phyloP scores from a whole-genome alignment of 2,113 vertebrate species.

The Hyperopisus bebe region DNA sequence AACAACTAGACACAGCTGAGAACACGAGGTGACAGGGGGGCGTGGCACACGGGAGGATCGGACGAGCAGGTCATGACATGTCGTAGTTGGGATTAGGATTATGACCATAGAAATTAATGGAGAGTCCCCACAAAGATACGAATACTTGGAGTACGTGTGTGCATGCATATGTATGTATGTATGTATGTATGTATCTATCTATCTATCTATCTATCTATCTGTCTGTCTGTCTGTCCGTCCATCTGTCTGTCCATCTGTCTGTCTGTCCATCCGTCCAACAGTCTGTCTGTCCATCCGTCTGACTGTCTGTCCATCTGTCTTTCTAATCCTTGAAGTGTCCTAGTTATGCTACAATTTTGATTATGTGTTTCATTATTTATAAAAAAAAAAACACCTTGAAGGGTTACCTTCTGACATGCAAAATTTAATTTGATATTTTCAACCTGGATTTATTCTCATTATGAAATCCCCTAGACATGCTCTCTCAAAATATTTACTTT shows the following conservation, averaged over 20 bases:
- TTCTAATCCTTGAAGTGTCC: background rate
- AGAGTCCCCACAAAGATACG: background rate
- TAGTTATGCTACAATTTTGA: conserved; percentile 68
- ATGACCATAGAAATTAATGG: background rate
- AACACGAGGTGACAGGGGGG: too few species aligned
- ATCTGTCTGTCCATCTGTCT: too few species aligned
- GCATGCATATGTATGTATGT: background rate
- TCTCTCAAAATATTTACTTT: conserved; percentile 66
- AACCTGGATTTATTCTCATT: conserved; percentile 70
- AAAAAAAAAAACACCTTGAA: conserved; percentile 44
- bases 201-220: background rate
- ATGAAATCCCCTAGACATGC: conserved; percentile 68
- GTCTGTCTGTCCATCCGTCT: background rate
- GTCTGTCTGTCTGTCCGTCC: background rate
- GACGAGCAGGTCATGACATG: too few species aligned
- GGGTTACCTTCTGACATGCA: conserved; percentile 66
- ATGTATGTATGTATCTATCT: background rate
- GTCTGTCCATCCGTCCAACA: background rate
- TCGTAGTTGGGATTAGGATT: background rate
- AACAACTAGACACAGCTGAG: too few species aligned
- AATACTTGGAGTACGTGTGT: background rate
- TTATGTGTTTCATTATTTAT: conserved; percentile 51
- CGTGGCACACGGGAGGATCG: too few species aligned
- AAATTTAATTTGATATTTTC: conserved; percentile 72
- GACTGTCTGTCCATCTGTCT: background rate